phyloP scores from a whole-genome alignment of 2,113 vertebrate species.

The Strigops habroptila region DNA sequence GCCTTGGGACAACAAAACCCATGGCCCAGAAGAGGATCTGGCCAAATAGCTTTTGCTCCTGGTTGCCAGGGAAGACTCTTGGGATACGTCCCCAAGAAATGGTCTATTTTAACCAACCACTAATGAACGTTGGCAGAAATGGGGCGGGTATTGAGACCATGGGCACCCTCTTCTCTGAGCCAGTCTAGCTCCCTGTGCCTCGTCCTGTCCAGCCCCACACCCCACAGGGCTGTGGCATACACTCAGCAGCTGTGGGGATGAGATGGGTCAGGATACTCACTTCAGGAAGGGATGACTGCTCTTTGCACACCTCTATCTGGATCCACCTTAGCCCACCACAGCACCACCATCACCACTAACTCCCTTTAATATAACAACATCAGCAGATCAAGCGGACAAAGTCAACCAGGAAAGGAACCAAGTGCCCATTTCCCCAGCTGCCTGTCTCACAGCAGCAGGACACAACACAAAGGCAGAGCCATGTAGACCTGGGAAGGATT shows the following conservation, averaged over 20 bases:
- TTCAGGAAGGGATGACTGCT: background rate
- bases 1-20: background rate
- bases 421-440: fast-evolving
- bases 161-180: background rate
- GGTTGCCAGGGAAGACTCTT: background rate
- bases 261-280: background rate
- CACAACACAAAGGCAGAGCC: fast-evolving
- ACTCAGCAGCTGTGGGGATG: background rate
- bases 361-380: background rate
- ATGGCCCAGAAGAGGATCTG: background rate
- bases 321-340: background rate
- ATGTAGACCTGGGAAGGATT: background rate
- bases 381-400: background rate
- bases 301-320: background rate
- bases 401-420: background rate
- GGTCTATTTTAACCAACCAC: background rate
- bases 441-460: background rate
- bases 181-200: background rate
- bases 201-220: background rate
- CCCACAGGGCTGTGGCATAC: background rate
- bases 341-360: background rate
- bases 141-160: fast-evolving
- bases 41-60: background rate
- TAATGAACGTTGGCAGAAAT: background rate
- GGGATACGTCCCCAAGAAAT: background rate